A percentile compares a stretch with the other conserved stretches of the same genome.
Evolutionary conservation across 2,888 invertebrate genomes (phyloP).

Genomic region (Dioctria linearis): DNA sequence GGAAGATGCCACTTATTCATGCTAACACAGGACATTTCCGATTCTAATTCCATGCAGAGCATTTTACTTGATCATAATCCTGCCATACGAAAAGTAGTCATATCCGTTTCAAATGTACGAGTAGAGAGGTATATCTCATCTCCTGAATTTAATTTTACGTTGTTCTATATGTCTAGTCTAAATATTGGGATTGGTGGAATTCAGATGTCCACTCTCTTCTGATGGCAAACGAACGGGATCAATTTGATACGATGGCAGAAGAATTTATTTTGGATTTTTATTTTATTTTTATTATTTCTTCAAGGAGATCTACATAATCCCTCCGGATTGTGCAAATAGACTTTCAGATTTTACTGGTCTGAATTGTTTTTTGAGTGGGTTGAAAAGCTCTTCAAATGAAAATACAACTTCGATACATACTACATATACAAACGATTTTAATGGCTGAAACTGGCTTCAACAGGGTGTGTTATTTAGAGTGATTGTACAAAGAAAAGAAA

Average conservation of each 20-base stretch:
- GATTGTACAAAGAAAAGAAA: too few species aligned
- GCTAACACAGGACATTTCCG: constrained; percentile 25
- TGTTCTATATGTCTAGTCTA: constrained; percentile 22
- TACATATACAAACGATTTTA: too few species aligned
- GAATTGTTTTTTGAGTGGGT: background rate
- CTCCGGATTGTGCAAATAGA: background rate
- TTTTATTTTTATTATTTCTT: too few species aligned
- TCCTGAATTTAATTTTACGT: too few species aligned
- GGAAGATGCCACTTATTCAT: constrained; percentile 28
- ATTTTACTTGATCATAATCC: constrained; percentile 9
- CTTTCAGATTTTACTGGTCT: background rate
- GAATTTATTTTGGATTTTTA: constrained; percentile 3
- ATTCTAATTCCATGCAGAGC: constrained; percentile 15
- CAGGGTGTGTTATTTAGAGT: too few species aligned
- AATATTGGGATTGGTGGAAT: constrained; percentile 38
- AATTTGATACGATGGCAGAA: background rate
- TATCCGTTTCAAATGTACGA: too few species aligned
- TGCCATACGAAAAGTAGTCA: background rate
- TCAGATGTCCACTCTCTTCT: constrained; percentile 23
- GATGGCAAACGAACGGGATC: background rate
- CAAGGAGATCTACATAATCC: background rate
- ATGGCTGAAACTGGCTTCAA: too few species aligned
- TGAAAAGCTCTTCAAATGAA: background rate
- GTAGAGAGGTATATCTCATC: too few species aligned
- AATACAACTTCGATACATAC: too few species aligned